Percentiles rank a stretch among this genome's conserved stretches.
phyloP scores from a whole-genome alignment of 2,888 invertebrate species.

The Terebella lapidaria region DNA sequence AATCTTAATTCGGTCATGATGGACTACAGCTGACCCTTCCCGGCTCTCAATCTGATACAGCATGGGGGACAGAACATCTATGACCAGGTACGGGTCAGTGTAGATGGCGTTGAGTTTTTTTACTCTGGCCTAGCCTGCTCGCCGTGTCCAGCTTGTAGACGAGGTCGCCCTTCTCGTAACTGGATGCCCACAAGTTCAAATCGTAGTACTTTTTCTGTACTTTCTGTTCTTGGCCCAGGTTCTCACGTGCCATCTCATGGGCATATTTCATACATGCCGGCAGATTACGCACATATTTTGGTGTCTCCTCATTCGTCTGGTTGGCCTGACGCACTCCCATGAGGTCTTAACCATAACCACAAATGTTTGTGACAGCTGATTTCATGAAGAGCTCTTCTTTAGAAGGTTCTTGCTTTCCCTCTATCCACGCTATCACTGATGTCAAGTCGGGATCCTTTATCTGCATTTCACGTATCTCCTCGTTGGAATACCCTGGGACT shows the following conservation, averaged over 20 bases:
- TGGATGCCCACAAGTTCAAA: not conserved
- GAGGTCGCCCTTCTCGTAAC: slow-evolving; percentile 2
- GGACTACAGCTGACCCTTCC: not conserved
- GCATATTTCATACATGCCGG: too few relatives aligned
- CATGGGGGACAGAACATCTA: not conserved
- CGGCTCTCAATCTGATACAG: not conserved
- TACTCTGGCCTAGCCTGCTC: not conserved
- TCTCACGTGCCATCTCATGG: not conserved
- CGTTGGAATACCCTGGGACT: too few relatives aligned
- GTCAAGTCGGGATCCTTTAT: too few relatives aligned
- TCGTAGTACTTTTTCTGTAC: not conserved
- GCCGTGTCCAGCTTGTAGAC: slow-evolving; percentile 2
- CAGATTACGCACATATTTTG: too few relatives aligned
- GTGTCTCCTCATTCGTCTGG: too few relatives aligned
- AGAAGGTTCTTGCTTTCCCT: too few relatives aligned
- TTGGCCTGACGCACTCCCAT: too few relatives aligned
- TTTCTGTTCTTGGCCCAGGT: not conserved
- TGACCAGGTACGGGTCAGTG: not conserved
- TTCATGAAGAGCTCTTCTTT: too few relatives aligned
- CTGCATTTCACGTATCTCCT: too few relatives aligned
- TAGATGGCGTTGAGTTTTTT: not conserved
- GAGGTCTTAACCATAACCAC: too few relatives aligned
- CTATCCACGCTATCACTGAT: too few relatives aligned
- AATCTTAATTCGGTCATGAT: slow-evolving; percentile 1
- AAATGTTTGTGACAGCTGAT: too few relatives aligned